Evolutionary conservation across 2,797 vertebrate genomes (phyloP), one percentile per base, ranked within the genome.

Genomic region (Mycteria americana): DNA sequence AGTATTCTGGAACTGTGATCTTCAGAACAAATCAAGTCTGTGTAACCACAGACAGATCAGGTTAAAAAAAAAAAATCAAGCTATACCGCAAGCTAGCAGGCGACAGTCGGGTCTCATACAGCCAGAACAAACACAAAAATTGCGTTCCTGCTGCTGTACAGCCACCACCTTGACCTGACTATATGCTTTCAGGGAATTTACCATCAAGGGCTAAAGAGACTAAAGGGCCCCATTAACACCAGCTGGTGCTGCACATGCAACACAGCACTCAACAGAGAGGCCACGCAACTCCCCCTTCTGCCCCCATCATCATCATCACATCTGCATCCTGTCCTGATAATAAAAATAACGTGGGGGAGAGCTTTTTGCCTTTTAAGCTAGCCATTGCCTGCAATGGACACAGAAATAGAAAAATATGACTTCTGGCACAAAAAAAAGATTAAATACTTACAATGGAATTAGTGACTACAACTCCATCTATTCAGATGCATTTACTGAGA

Each of bases 351-450:
- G 0, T n/a, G 18, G 48, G 50, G 70, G 48, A 86, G 85, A 93
- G 86, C 30, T 81, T 89, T 80, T 75, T 88, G 88, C 92, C 67
- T 90, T 92, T 90, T 93, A 92, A 94, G 62, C 95, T 87, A 92
- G 96, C 98, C 97, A 97, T 98, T 98, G 97, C 97, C 97, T 96
- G 98, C 97, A 98, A 98, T 54, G 97, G 98, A 97, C 95, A 97
- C 74, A 88, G 94, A 67, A 93, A 90, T 95, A 97, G 89, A 96
- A 94, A 97, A 94, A 95, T 95, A 96, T 24, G 48, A 92, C 62
- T 76, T 95, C 96, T 97, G 96, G 82, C 91, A 95, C 46, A 93
- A 86, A 87, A 31, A 76, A 79, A 62, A 89, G 30, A 93, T 88
- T 94, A 82, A 96, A 95, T 88, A 97, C 91, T 96, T 95, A 94